Evolutionary conservation across 1,140 invertebrate genomes (phyloP).

Genomic region (Caenorhabditis tropicalis): DNA sequence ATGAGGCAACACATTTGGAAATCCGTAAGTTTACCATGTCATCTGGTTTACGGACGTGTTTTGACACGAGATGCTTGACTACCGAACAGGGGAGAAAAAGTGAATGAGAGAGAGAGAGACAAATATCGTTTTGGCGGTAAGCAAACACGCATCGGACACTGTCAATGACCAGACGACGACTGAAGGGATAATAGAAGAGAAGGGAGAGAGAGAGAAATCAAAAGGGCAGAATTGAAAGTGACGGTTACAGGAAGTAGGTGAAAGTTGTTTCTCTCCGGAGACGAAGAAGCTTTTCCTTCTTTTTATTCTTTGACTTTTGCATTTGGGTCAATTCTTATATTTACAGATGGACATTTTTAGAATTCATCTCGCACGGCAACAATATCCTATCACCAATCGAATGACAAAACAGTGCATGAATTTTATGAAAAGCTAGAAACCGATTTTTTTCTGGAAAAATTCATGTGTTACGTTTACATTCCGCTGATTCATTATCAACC

Average conservation of each 20-base stretch:
- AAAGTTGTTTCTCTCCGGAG: slow-evolving; percentile 11
- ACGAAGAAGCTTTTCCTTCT: not conserved
- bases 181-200: not conserved
- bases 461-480: too few relatives aligned
- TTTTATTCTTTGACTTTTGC: not conserved
- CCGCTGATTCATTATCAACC: too few relatives aligned
- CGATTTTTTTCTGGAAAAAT: too few relatives aligned
- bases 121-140: slow-evolving; percentile 42
- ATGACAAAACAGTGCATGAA: too few relatives aligned
- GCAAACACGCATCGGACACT: slow-evolving; percentile 20
- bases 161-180: not conserved
- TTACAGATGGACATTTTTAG: too few relatives aligned
- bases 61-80: not conserved
- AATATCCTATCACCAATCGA: too few relatives aligned
- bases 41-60: slow-evolving; percentile 5
- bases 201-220: not conserved
- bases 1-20: too few relatives aligned
- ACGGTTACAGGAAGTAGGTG: slow-evolving; percentile 42
- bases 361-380: too few relatives aligned
- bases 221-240: slow-evolving; percentile 43
- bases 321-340: not conserved
- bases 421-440: too few relatives aligned
- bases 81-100: not conserved
- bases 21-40: not conserved
- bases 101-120: not conserved